Conservation (phyloP, 1,140 invertebrate species). For the Cyclina sinensis region DNA sequence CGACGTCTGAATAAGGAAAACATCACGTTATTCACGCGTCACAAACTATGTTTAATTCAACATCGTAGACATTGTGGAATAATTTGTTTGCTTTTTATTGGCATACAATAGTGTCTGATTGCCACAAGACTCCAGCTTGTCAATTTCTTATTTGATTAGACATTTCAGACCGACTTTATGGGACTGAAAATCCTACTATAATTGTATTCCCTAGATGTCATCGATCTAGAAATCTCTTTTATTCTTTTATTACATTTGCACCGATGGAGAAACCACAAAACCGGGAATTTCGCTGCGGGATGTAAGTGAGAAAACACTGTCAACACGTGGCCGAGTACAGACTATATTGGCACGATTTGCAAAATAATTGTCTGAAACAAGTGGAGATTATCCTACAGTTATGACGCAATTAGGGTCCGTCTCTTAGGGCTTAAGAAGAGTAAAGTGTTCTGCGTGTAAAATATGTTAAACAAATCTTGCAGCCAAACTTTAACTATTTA, state of each 20-base stretch:
- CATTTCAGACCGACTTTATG: constrained; percentile 16
- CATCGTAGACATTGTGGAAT: not conserved
- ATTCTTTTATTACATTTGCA: constrained; percentile 2
- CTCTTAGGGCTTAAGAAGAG: too few relatives aligned
- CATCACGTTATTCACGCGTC: not conserved
- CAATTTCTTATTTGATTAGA: constrained; percentile 38
- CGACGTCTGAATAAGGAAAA: not conserved
- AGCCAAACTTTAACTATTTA: too few relatives aligned
- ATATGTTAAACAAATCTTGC: too few relatives aligned
- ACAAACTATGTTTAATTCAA: constrained; percentile 4
- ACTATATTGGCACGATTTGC: too few relatives aligned
- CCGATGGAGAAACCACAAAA: constrained; percentile 2
- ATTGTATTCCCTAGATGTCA: constrained; percentile 17
- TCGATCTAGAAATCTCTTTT: constrained; percentile 29
- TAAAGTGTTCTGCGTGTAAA: too few relatives aligned
- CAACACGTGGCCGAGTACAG: too few relatives aligned
- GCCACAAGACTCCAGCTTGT: not conserved
- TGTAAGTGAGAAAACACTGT: too few relatives aligned
- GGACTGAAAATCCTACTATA: not conserved
- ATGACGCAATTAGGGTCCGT: too few relatives aligned
- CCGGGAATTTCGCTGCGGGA: not conserved
- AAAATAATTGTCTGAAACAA: too few relatives aligned
- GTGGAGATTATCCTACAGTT: too few relatives aligned
- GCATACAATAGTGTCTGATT: constrained; percentile 28
- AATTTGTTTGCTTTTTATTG: constrained; percentile 36